Evolutionary conservation across 2,888 invertebrate genomes (phyloP), one percentile per base, ranked within the genome.

Genomic region (Stenoptilia bipunctidactyla): DNA sequence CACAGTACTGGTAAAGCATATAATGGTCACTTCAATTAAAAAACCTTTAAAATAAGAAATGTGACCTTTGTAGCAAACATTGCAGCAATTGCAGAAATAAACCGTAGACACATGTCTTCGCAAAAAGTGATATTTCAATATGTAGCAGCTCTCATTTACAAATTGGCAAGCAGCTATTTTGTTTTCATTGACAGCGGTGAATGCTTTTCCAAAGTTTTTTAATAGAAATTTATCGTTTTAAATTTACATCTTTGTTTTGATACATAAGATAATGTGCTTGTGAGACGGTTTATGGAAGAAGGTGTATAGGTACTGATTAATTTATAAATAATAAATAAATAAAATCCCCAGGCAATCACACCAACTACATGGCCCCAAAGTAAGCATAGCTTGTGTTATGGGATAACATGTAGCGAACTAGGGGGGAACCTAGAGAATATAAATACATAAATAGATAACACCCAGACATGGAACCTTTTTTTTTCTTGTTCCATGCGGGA

Each of bases 11-110:
- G n/a, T n/a, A n/a, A n/a, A n/a, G n/a, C n/a, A n/a, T n/a, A n/a
- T n/a, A n/a, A 39, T 39, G 39, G 34, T 15, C 39, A 34, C 20
- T 34, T 34, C 10, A 8, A 20, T n/a, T 12, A 15, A 15, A 33
- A 30, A 6, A 6, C 13, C 10, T n/a, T 3, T 20, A 5, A 37
- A 37, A 37, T 37, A 37, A 37, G 37, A 37, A 25, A 15, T 12
- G 3, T 34, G 15, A 15, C n/a, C 1, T 1, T 25, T 39, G n/a
- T 34, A 8, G 8, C n/a, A n/a, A n/a, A 15, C 15, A 15, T 34
- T 15, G 34, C 34, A 20, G 15, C 25, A 25, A 13, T 33, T n/a
- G n/a, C 3, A 39, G 15, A 10, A n/a, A 20, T 15, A 9, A 35
- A 20, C 20, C 20, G 8, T 20, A 20, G 4, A 20, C 20, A 20